Conservation (phyloP, 2,888 invertebrate species). For the Nysson spinosus region DNA sequence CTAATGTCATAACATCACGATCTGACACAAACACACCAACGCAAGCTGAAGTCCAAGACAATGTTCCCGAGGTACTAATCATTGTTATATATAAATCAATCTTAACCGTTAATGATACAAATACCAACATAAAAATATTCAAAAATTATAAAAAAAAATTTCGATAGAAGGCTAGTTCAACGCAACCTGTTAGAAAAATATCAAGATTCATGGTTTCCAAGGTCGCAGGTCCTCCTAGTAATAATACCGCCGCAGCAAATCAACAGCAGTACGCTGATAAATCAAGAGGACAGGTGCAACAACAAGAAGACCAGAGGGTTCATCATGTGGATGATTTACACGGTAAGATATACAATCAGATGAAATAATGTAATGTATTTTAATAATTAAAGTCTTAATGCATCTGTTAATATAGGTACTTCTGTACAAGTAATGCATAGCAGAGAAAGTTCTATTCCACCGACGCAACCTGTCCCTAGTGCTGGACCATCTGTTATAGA, state of each 20-base stretch:
- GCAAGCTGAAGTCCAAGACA: constrained; percentile 66
- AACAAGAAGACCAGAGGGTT: constrained; percentile 47
- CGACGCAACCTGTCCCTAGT: constrained; percentile 57
- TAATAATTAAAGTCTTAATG: not conserved
- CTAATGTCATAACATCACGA: constrained; percentile 61
- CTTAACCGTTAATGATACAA: not conserved
- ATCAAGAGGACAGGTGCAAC: constrained; percentile 39
- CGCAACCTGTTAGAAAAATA: constrained; percentile 83
- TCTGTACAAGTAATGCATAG: constrained; percentile 66
- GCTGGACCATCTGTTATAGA: constrained; percentile 56
- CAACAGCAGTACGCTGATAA: constrained; percentile 49
- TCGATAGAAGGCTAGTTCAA: constrained; percentile 48
- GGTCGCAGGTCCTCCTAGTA: constrained; percentile 72
- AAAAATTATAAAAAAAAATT: too few species aligned
- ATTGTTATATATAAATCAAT: not conserved
- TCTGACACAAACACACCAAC: constrained; percentile 65
- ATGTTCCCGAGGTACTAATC: constrained; percentile 61
- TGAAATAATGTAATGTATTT: not conserved
- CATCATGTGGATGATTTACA: constrained; percentile 62
- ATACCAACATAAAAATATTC: not conserved
- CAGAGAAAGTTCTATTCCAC: constrained; percentile 72
- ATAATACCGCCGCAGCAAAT: constrained; percentile 42
- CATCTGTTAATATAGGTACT: constrained; percentile 44
- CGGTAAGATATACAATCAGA: constrained; percentile 38
- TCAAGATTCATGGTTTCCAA: constrained; percentile 86